These are phyloP conservation scores for Erebia aethiops DNA, from an alignment of 2,888 invertebrate species.

Conservation along the genomic window DNA sequence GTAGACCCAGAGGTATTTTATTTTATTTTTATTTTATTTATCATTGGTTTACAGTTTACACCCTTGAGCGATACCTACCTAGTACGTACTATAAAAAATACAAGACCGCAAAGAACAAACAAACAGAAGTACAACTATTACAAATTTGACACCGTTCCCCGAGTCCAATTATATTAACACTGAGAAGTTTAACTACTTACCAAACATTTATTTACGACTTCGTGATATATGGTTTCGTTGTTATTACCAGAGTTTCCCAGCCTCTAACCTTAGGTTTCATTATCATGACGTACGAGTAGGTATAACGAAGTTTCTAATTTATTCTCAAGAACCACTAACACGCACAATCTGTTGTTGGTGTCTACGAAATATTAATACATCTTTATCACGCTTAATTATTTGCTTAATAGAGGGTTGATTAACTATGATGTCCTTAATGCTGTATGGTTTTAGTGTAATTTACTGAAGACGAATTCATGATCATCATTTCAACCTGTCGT, in stretches of 20 bases:
- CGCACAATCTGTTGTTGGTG: slow-evolving; percentile 22
- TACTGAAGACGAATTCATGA: too few relatives aligned
- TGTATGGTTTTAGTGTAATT: not conserved
- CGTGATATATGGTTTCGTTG: slow-evolving; percentile 58
- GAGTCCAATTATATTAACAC: slow-evolving; percentile 31
- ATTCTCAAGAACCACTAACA: slow-evolving; percentile 11
- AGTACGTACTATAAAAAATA: too few relatives aligned
- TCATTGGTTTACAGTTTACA: too few relatives aligned
- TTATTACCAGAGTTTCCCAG: slow-evolving; percentile 41
- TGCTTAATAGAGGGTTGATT: slow-evolving; percentile 2
- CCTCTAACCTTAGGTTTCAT: slow-evolving; percentile 30
- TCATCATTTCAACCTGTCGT: too few relatives aligned
- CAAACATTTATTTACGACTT: slow-evolving; percentile 32
- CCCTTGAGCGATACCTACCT: too few relatives aligned
- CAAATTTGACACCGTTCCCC: slow-evolving; percentile 34
- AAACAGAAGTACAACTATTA: not conserved
- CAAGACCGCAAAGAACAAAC: not conserved
- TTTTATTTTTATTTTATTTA: too few relatives aligned
- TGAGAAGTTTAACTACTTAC: slow-evolving; percentile 30
- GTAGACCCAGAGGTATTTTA: too few relatives aligned
- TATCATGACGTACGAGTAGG: slow-evolving; percentile 34
- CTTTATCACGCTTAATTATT: not conserved
- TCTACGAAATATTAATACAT: not conserved
- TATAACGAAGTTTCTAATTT: slow-evolving; percentile 31
- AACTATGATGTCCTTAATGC: not conserved